Evolutionary conservation across 2,888 invertebrate species (phyloP).

Genomic region (Monopis laevigella): DNA sequence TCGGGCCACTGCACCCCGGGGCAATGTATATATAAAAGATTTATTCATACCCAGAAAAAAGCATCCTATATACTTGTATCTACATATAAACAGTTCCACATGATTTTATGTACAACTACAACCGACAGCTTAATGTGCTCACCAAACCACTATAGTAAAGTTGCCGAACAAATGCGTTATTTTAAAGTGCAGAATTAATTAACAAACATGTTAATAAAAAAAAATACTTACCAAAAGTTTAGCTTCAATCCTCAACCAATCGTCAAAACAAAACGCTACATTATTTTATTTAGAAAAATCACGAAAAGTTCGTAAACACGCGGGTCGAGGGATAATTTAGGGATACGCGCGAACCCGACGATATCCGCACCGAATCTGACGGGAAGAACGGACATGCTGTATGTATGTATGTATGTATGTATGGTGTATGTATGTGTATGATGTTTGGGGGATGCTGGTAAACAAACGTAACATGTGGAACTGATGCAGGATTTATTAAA

Average conservation of each 20-base stretch:
- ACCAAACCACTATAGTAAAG: no score
- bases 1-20: no score
- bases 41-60: no score
- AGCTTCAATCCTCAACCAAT: conserved; percentile 4
- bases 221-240: background rate
- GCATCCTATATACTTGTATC: no score
- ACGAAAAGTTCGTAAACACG: conserved; percentile 2
- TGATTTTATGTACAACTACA: no score
- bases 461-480: conserved; percentile 11
- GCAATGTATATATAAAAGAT: no score
- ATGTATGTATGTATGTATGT: background rate
- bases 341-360: conserved; percentile 40
- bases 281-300: background rate
- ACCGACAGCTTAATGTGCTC: no score
- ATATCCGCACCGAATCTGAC: conserved; percentile 38
- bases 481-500: conserved; percentile 9
- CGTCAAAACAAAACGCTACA: background rate
- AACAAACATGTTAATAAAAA: no score
- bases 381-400: conserved; percentile 12
- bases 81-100: no score
- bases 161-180: no score
- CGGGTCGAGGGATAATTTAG: conserved; percentile 14
- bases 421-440: background rate
- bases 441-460: conserved; percentile 7
- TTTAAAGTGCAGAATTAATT: no score